phyloP scores from a whole-genome alignment of 2,888 invertebrate genomes.

The Melieria crassipennis region DNA sequence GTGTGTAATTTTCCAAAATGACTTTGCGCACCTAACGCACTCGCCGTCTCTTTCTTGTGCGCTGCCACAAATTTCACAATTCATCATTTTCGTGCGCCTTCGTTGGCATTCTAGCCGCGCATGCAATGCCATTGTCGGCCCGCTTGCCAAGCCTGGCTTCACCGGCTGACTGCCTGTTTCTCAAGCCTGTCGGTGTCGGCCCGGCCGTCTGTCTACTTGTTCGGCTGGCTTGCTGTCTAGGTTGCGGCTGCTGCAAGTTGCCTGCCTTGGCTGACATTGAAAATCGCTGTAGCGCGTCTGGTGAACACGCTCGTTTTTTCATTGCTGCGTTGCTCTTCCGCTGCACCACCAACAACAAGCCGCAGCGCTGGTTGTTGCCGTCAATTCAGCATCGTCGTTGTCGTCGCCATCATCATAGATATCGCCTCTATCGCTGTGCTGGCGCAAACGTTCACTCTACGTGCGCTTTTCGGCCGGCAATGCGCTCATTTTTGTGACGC shows the following conservation, averaged over 20 bases:
- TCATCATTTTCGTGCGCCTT: neutral
- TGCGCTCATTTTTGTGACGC: conserved; percentile 6
- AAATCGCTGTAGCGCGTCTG: conserved; percentile 23
- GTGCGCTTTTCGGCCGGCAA: neutral
- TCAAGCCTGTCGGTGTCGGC: no score
- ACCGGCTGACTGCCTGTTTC: conserved; percentile 16
- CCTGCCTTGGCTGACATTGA: conserved; percentile 37
- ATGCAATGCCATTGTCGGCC: conserved; percentile 8
- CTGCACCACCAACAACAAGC: neutral
- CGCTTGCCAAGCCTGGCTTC: conserved; percentile 24
- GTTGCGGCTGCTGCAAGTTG: neutral
- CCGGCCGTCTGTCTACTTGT: conserved; percentile 15
- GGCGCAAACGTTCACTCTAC: no score
- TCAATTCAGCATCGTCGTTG: no score
- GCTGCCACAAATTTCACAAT: neutral
- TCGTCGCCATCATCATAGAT: no score
- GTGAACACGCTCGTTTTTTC: no score
- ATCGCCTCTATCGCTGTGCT: no score
- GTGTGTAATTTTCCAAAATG: no score
- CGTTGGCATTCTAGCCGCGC: conserved; percentile 9
- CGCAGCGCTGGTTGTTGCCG: neutral
- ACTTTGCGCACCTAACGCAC: neutral
- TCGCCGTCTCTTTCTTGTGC: neutral
- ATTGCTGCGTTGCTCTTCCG: neutral
- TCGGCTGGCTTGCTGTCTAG: conserved; percentile 22